Evolutionary conservation across 2,113 vertebrate genomes (phyloP), one percentile per base, ranked within the genome.

Genomic region (Maylandia zebra): DNA sequence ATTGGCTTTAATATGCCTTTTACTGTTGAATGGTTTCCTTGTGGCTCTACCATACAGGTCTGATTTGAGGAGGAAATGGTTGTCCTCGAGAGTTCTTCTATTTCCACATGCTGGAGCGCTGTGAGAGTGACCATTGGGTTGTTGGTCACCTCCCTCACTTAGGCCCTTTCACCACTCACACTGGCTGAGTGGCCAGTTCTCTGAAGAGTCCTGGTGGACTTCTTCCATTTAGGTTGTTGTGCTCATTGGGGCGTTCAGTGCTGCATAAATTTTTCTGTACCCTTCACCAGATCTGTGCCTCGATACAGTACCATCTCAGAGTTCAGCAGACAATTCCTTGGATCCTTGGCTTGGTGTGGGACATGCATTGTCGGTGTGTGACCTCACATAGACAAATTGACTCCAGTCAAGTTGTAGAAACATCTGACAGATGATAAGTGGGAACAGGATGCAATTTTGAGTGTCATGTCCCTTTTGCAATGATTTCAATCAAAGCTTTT

Each of bases 81-180:
- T 64, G 30, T 64, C 3, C 59, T 64, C 0, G 2, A 64, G 16
- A 64, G 16, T 64, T 64, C 30, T 64, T 61, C 3, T 61, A 0
- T 61, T 61, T 19, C 50, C 50, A 10, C 50, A 52, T 64, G 59
- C 30, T 36, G 59, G 59, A 64, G 30, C 0, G 4, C 30, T 64
- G 30, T 36, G 59, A 64, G 6, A 64, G 30, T 64, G 59, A 19
- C 3, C 59, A 64, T 64, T 19, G 30, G 16, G 59, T 64, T 64
- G 16, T 64, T 64, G 30, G 59, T 64, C 30, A 64, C 59, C 30
- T 64, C 59, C 59, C 59, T 64, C 4, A 64, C 59, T 16, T 11
- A 19, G 59, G 59, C 16, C 0, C 16, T 64, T 7, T 34, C 30
- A 34, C 30, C 57, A 19, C 16, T 64, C 59, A 64, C 1, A n/a